Conservation (phyloP, 2,888 invertebrate genomes). For the Leucozona laternaria region DNA sequence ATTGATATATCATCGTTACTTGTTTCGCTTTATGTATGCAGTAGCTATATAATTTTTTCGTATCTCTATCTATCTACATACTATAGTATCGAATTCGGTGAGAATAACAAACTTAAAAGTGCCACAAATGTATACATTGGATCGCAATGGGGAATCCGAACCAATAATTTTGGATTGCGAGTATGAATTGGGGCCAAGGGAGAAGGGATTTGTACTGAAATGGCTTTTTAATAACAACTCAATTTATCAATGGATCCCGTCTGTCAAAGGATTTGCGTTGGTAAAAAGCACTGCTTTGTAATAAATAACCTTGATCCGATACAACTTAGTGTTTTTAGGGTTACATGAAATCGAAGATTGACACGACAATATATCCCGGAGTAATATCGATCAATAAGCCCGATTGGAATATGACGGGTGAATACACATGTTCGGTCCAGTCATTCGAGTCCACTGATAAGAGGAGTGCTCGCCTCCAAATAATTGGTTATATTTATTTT, state of each 20-base stretch:
- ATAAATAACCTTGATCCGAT: conserved; percentile 77
- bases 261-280: conserved; percentile 83
- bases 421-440: conserved; percentile 83
- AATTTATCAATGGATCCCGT: conserved; percentile 84
- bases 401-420: conserved; percentile 84
- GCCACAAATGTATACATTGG: conserved; percentile 83
- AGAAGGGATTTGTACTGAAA: conserved; percentile 83
- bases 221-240: conserved; percentile 83
- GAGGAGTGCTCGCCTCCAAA: conserved; percentile 83
- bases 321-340: conserved; percentile 79
- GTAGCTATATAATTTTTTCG: conserved; percentile 15
- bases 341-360: conserved; percentile 83
- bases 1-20: conserved; percentile 14
- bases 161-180: conserved; percentile 83
- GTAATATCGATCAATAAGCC: conserved; percentile 83
- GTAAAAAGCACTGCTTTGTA: conserved; percentile 75
- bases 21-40: conserved; percentile 17
- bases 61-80: conserved; percentile 25
- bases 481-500: conserved; percentile 80
- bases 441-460: conserved; percentile 83
- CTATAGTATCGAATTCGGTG: conserved; percentile 81
- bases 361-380: conserved; percentile 83
- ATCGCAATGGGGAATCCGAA: conserved; percentile 81
- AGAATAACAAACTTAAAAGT: conserved; percentile 83
- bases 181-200: conserved; percentile 81